These are phyloP conservation scores for Misgurnus anguillicaudatus DNA, from an alignment of 2,113 vertebrate genomes.

Conservation along the genomic window DNA sequence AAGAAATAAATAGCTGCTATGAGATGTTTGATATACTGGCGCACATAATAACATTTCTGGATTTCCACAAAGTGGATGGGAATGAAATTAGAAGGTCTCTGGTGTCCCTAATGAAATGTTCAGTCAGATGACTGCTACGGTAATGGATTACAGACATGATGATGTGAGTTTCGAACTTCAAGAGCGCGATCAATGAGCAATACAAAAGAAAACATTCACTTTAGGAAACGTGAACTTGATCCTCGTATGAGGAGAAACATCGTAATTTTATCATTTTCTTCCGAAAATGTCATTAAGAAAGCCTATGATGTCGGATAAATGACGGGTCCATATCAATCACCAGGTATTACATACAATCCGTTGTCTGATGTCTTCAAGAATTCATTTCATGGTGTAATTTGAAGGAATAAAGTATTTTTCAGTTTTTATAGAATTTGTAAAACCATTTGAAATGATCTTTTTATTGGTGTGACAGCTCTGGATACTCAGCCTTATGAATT, in stretches of 20 bases:
- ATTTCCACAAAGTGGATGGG: conserved; percentile 77
- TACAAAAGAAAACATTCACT: conserved; percentile 17
- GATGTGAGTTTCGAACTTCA: conserved; percentile 68
- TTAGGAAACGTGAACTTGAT: conserved; percentile 9
- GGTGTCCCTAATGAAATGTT: conserved; percentile 75
- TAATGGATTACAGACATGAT: conserved; percentile 75
- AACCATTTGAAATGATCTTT: too few species aligned
- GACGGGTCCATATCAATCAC: too few species aligned
- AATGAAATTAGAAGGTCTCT: conserved; percentile 80
- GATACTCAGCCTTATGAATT: too few species aligned
- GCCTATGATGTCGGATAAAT: not conserved
- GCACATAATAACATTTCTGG: conserved; percentile 77
- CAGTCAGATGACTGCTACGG: conserved; percentile 54
- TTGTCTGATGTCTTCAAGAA: too few species aligned
- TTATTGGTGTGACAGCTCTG: too few species aligned
- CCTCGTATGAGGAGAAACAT: not conserved
- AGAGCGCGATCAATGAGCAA: conserved; percentile 38
- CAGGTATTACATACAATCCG: too few species aligned
- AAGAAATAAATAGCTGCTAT: conserved; percentile 77
- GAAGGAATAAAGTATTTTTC: too few species aligned
- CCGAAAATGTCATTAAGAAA: not conserved
- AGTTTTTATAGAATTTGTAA: too few species aligned
- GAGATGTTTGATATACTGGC: conserved; percentile 74
- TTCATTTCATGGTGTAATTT: too few species aligned
- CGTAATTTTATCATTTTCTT: conserved; percentile 23